Conservation (phyloP, 2,113 vertebrate genomes). For the Myotis brandtii region DNA sequence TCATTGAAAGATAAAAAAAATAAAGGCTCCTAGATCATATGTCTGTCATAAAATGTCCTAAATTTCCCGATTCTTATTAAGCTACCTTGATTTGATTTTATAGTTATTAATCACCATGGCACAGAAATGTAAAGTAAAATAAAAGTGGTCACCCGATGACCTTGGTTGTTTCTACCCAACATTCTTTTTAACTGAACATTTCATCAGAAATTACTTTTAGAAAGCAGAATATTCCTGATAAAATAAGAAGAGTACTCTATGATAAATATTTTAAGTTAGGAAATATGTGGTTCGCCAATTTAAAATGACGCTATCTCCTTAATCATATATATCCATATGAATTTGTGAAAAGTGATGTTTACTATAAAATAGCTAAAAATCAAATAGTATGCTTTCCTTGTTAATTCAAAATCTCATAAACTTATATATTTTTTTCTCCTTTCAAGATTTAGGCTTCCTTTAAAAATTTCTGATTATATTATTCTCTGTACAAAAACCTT, state of each 20-base stretch:
- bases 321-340: background rate
- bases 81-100: conserved; percentile 54
- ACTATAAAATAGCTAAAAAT: background rate
- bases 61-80: conserved; percentile 72
- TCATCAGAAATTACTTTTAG: background rate
- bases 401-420: background rate
- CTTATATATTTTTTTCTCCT: background rate
- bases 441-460: background rate
- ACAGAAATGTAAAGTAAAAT: conserved; percentile 34
- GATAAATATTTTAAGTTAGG: background rate
- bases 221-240: background rate
- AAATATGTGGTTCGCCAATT: background rate
- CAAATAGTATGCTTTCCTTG: background rate
- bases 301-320: background rate
- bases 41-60: conserved; percentile 70
- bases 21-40: conserved; percentile 47
- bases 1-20: conserved; percentile 9
- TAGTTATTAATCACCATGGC: conserved; percentile 49
- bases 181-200: background rate
- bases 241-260: background rate
- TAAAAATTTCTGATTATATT: background rate
- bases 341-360: background rate
- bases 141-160: conserved; percentile 33
- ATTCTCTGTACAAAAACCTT: background rate
- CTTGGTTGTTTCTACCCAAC: background rate